These are phyloP conservation scores for Polyploca ridens DNA, from an alignment of 2,888 invertebrate species.

Conservation along the genomic window DNA sequence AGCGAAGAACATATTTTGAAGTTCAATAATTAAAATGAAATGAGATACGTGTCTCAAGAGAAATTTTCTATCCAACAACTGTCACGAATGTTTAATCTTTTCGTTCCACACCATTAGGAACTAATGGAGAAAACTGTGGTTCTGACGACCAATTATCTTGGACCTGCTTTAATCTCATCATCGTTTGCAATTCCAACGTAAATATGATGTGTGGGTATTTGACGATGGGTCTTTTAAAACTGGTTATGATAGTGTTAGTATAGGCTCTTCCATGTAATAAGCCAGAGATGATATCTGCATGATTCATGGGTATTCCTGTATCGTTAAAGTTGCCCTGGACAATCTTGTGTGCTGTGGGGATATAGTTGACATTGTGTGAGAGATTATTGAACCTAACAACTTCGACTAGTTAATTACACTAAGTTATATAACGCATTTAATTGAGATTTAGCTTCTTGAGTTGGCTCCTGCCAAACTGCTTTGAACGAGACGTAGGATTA, in stretches of 20 bases:
- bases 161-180: conserved; percentile 51
- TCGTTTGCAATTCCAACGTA: conserved; percentile 13
- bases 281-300: conserved; percentile 39
- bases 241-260: conserved; percentile 36
- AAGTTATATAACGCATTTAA: background rate
- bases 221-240: conserved; percentile 30
- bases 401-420: background rate
- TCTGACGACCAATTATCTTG: conserved; percentile 40
- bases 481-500: too few relatives aligned
- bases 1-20: background rate
- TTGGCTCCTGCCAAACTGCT: too few relatives aligned
- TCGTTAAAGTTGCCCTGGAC: conserved; percentile 22
- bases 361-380: background rate
- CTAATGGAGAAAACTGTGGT: conserved; percentile 63
- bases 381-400: background rate
- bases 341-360: conserved; percentile 9
- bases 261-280: conserved; percentile 45
- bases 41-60: conserved; percentile 11
- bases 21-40: background rate
- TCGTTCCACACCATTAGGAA: conserved; percentile 64
- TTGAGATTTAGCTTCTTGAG: background rate
- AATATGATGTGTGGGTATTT: conserved; percentile 14
- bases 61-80: conserved; percentile 29
- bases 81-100: conserved; percentile 60
- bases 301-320: conserved; percentile 45